Conservation (phyloP, 2,797 vertebrate species). For the Gila robusta region DNA sequence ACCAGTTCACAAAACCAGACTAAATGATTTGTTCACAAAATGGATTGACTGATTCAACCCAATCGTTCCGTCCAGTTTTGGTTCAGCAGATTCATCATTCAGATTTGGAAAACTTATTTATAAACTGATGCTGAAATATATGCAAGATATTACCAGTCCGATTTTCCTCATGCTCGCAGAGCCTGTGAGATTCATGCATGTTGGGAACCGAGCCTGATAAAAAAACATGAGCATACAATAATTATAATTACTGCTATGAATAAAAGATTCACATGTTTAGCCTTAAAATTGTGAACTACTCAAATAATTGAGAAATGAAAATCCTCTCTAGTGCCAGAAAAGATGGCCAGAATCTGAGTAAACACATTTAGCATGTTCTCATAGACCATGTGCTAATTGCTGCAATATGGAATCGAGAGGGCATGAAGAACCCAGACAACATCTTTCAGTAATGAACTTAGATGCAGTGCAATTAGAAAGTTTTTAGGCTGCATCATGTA, state of each 20-base stretch:
- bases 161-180: constrained; percentile 59
- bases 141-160: constrained; percentile 66
- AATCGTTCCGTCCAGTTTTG: too few relatives aligned
- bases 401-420: constrained; percentile 5
- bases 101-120: constrained; percentile 57
- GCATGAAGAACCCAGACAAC: background rate
- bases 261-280: constrained; percentile 47
- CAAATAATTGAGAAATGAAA: constrained; percentile 12
- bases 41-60: too few relatives aligned
- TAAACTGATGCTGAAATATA: constrained; percentile 63
- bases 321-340: constrained; percentile 53
- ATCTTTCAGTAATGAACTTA: background rate
- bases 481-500: constrained; percentile 5
- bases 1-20: background rate
- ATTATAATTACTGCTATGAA: constrained; percentile 65
- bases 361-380: constrained; percentile 60
- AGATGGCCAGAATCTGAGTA: constrained; percentile 53
- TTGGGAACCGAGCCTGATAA: constrained; percentile 57
- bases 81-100: too few relatives aligned
- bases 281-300: constrained; percentile 33
- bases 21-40: too few relatives aligned
- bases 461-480: background rate
- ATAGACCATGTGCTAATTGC: constrained; percentile 38
- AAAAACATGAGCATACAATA: constrained; percentile 68
- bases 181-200: constrained; percentile 62